Evolutionary conservation across 2,113 vertebrate genomes (phyloP).

Genomic region (Pollimyrus isidori): DNA sequence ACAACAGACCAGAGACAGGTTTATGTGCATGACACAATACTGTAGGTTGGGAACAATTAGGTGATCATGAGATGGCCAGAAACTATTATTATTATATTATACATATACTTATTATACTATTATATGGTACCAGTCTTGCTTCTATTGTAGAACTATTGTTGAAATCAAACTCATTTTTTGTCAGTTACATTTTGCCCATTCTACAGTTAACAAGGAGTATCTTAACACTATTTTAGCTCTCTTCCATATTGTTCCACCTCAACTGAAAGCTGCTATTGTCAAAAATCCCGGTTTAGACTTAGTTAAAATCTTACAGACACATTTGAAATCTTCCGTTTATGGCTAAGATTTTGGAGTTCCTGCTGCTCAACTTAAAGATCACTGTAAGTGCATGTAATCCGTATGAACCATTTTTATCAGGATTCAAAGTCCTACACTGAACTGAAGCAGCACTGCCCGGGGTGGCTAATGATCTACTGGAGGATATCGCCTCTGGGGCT

Average conservation of each 20-base stretch:
- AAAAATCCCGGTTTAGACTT: neutral
- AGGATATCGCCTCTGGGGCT: too few species aligned
- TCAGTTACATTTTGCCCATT: neutral
- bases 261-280: neutral
- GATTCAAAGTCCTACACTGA: neutral
- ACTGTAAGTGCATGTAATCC: neutral
- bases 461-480: neutral
- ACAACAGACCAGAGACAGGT: too few species aligned
- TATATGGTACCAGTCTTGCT: neutral
- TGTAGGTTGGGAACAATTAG: too few species aligned
- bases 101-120: too few species aligned
- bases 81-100: too few species aligned
- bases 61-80: too few species aligned
- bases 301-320: neutral
- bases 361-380: neutral
- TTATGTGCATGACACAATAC: too few species aligned
- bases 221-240: neutral
- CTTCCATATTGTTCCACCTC: neutral
- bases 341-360: neutral
- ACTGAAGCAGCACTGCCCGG: neutral
- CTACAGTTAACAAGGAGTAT: neutral
- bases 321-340: neutral
- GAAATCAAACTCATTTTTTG: neutral
- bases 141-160: neutral
- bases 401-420: neutral